Base-by-base conservation (phyloP, 2,888 invertebrate genomes). In the Operophtera brumata region DNA sequence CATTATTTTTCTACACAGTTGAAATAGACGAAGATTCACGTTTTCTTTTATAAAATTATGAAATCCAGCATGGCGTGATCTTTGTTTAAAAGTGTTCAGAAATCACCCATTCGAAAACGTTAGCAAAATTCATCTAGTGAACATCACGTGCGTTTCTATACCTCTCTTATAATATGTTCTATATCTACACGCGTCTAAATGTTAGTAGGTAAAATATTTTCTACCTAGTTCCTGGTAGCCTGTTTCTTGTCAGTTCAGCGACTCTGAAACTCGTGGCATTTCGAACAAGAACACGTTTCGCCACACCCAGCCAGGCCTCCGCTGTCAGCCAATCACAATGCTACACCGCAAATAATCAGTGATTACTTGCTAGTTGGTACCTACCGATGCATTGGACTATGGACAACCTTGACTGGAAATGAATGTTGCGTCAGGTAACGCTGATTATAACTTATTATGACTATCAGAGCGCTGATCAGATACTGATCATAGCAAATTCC, bases 221-320 rank as follows among this genome's bases (percentile, higher is more conserved):
- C n/a, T 26, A 35, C 34, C 36, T 26, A 61, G 59, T 77, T 77
- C 76, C 78, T 76, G 70, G 65, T 71, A 50, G 62, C 54, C 56
- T 53, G 56, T 71, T 70, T 74, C 70, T 75, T 74, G 69, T 69
- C 65, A 50, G 45, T 50, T 55, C 64, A 66, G 43, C 59, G 64
- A 64, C 70, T 75, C 75, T 64, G 58, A 64, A 56, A 60, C 66
- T 54, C 65, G 67, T 68, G 70, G 61, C 67, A 72, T 80, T 83
- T 76, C 59, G 65, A 71, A 62, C 66, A 70, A 67, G 69, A 75
- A 76, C 80, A 77, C 74, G 86, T 82, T 83, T 70, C 77, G 82
- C 79, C 87, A 88, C 87, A 86, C 88, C 87, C 85, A 70, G 85
- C 84, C 89, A 81, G 83, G 88, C 89, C 89, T 78, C 87, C 86